phyloP scores from a whole-genome alignment of 2,113 vertebrate species.

The Chamaetylas fuelleborni region DNA sequence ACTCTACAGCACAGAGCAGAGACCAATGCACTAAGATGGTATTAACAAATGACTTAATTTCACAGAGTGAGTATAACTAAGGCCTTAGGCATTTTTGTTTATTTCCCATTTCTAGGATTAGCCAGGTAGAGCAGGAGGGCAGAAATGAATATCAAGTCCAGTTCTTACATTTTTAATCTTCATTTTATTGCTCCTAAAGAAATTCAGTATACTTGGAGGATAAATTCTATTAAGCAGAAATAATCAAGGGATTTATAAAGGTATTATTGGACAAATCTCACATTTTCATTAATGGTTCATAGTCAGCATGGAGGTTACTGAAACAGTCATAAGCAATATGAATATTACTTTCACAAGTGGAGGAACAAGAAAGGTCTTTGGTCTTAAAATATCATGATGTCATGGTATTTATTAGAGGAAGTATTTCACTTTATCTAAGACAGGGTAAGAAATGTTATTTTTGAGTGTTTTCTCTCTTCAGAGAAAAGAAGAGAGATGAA shows the following conservation, averaged over 20 bases:
- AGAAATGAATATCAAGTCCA: background rate
- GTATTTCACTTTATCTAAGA: background rate
- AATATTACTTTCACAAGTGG: background rate
- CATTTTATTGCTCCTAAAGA: background rate
- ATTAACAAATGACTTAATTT: background rate
- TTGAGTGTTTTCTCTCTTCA: background rate
- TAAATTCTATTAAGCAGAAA: background rate
- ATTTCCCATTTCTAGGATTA: background rate
- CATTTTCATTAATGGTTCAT: background rate
- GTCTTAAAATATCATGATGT: background rate
- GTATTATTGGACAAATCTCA: background rate
- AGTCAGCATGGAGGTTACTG: background rate
- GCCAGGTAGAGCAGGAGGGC: background rate
- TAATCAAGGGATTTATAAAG: background rate
- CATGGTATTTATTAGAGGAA: background rate
- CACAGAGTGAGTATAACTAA: background rate
- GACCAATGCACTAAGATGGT: background rate
- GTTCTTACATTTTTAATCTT: background rate
- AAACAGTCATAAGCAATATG: background rate
- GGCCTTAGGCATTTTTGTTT: background rate
- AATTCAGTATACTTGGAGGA: background rate
- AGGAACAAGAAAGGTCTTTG: background rate
- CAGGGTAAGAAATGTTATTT: background rate
- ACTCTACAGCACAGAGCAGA: background rate
- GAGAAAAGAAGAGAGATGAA: background rate